phyloP scores from a whole-genome alignment of 2,797 vertebrate species.

The Sebastes reedi region DNA sequence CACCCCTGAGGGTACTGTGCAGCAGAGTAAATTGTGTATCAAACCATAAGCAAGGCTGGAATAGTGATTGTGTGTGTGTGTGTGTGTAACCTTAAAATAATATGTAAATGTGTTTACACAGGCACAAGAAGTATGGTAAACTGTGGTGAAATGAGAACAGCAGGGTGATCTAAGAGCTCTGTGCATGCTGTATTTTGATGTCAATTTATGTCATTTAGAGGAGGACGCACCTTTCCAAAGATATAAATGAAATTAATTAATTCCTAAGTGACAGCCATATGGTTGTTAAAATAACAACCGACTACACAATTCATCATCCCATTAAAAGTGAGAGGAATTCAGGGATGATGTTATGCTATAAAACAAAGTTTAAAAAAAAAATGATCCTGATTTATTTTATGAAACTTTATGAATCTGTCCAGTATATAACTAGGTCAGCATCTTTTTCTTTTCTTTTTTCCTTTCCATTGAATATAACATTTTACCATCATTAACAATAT shows the following conservation, averaged over 20 bases:
- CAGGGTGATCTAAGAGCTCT: conserved; percentile 9
- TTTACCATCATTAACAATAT: neutral
- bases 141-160: conserved; percentile 21
- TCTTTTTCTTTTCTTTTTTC: neutral
- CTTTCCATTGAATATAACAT: neutral
- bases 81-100: conserved; percentile 17
- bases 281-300: conserved; percentile 59
- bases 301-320: conserved; percentile 62
- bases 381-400: neutral
- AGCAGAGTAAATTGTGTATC: conserved; percentile 4
- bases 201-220: conserved; percentile 32
- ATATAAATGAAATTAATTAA: conserved; percentile 62
- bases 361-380: conserved; percentile 6
- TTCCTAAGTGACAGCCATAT: conserved; percentile 68
- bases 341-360: conserved; percentile 45
- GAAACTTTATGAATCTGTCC: neutral
- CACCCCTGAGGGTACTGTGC: neutral
- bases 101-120: conserved; percentile 31
- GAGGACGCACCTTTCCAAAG: conserved; percentile 30
- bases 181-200: conserved; percentile 10
- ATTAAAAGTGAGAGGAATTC: conserved; percentile 54
- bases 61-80: conserved; percentile 8
- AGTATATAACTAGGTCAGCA: neutral
- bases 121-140: conserved; percentile 11
- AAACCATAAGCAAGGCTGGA: conserved; percentile 14